Base-by-base conservation (phyloP, 2,888 invertebrate species). In the Standfussiana lucernea region DNA sequence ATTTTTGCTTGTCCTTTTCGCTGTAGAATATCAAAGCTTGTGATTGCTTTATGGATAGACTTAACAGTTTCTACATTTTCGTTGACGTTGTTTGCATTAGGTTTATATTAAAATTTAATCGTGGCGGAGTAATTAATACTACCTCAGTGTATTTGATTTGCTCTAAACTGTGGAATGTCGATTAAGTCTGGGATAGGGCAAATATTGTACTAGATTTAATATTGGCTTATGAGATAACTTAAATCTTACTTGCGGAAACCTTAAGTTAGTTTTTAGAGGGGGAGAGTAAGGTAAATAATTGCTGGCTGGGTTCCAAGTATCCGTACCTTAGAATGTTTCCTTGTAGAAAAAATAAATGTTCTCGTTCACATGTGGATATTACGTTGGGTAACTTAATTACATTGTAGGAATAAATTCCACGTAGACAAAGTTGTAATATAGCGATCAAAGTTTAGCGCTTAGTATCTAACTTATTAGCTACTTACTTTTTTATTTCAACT, bases 1-100 rank as follows among this genome's bases (percentile, higher is more conserved):
- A 92, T 92, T 93, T 94, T 93, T 92, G 92, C 89, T 92, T 92
- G 90, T 86, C 83, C 82, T 71, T 73, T 77, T 85, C 80, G 83
- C 86, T 86, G 83, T 86, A 83, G 72, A 81, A 78, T 90, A 91
- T 83, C 83, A 88, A 80, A 85, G 84, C 80, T 84, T 82, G 82
- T 87, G 86, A 89, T 89, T 88, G 86, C 85, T 89, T 89, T 86
- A 87, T 77, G 78, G 85, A 77, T 82, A 82, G 82, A 79, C 86
- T 88, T 87, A 88, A 86, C 83, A 83, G 86, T 88, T 89, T 81
- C 77, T 79, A 86, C 79, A 84, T 89, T 83, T 79, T 84, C 83
- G 75, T 87, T 89, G 77, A 81, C 73, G 83, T 84, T 88, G 82
- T 86, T 80, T 79, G 73, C 82, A 68, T 82, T 84, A 85, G 74